Base-by-base conservation (phyloP, 1,140 invertebrate species). In the Sitodiplosis mosellana region DNA sequence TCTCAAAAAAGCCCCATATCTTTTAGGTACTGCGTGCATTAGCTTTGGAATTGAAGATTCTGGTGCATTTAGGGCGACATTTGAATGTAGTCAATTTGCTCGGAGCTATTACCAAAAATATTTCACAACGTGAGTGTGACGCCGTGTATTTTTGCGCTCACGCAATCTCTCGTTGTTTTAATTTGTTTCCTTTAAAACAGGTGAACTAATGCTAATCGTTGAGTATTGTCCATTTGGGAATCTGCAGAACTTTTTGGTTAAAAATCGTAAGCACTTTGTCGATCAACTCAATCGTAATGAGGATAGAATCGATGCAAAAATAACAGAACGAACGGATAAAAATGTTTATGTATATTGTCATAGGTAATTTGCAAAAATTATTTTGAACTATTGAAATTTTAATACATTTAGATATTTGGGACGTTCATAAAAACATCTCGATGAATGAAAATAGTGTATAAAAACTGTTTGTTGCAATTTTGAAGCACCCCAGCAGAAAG, bases 61-160 rank as follows among this genome's bases (percentile, higher is more conserved):
- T 96, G 78, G 83, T 89, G 14, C 87, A 95, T 66, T 71, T 96
- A 49, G 91, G 91, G 0, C 84, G 86, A 58, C 90, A 96, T 68
- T 62, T 95, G 1, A 96, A 96, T 61, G 89, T 96, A 19, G 86
- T 95, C 0, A 96, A 96, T 69, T 69, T 96, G 18, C 72, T 95
- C 1, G 92, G 92, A 42, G 92, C 91, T 19, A 88, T 86, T 49
- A 95, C 90, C 1, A 87, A 86, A 59, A 83, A 92, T 60, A 78
- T 93, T 45, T 74, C 76, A 2, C 90, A 89, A 74, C 78, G 90
- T 91, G 71, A 70, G 72, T 65, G 48, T 27, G n/a, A n/a, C n/a
- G n/a, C n/a, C 44, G 27, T 27, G n/a, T n/a, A n/a, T 40, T 40
- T 40, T 40, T 6, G 3, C 37, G 3, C 17, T 40, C 14, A 5